A percentile compares a stretch with the other conserved stretches of the same genome.
Conservation (phyloP, 2,113 vertebrate genomes). For the Ondatra zibethicus region DNA sequence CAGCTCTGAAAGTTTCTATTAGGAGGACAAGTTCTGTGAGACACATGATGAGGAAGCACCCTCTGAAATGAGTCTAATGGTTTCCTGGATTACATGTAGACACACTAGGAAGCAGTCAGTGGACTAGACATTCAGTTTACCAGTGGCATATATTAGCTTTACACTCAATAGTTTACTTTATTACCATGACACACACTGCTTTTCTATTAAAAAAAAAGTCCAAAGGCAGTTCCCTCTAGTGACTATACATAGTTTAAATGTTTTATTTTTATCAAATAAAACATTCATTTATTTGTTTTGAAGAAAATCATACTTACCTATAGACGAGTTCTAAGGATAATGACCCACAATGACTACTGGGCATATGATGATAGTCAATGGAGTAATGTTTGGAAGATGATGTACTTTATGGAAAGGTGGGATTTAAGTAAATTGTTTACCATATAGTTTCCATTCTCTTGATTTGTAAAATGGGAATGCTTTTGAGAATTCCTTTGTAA, state of each 20-base stretch:
- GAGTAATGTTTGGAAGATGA: not conserved
- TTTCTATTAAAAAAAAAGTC: too few species aligned
- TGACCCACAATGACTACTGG: not conserved
- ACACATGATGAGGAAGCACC: not conserved
- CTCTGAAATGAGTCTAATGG: not conserved
- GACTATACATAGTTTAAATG: not conserved
- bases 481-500: not conserved
- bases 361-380: not conserved
- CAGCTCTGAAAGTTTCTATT: not conserved
- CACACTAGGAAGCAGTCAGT: not conserved
- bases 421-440: not conserved
- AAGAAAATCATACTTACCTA: not conserved
- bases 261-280: not conserved
- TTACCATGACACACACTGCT: too few species aligned
- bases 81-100: not conserved
- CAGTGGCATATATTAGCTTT: not conserved
- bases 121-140: not conserved
- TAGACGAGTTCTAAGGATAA: not conserved
- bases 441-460: not conserved
- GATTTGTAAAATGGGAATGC: not conserved
- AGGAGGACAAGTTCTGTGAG: not conserved
- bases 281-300: too few species aligned
- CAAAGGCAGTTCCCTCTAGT: not conserved
- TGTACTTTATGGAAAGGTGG: not conserved
- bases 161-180: not conserved